Percentiles rank a stretch among this genome's conserved stretches.
These are phyloP conservation scores for Pectinophora gossypiella DNA, from an alignment of 1,140 invertebrate genomes.

Conservation along the genomic window DNA sequence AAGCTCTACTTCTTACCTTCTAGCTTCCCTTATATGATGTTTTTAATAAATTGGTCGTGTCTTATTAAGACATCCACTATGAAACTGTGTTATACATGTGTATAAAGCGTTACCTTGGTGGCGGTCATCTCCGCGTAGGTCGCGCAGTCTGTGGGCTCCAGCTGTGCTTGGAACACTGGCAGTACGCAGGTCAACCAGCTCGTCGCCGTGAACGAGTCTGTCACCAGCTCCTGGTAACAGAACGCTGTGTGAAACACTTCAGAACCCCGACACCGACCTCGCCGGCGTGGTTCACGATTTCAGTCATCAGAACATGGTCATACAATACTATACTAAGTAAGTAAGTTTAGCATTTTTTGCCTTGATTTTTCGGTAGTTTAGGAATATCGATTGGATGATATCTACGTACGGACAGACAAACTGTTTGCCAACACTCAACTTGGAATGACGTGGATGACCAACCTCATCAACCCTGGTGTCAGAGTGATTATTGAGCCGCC, in stretches of 20 bases:
- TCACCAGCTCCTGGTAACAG: slow-evolving; percentile 32
- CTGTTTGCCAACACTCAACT: no score
- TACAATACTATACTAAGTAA: background rate
- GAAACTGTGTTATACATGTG: no score
- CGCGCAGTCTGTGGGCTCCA: slow-evolving; percentile 13
- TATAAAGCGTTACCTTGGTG: slow-evolving; percentile 40
- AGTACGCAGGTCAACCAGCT: slow-evolving; percentile 49
- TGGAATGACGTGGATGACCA: no score
- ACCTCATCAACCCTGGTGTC: no score
- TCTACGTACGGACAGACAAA: background rate
- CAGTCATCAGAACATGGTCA: background rate
- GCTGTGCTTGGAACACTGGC: slow-evolving; percentile 38
- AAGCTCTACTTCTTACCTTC: no score
- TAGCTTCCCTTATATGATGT: no score
- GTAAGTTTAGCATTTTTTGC: background rate
- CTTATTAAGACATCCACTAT: no score
- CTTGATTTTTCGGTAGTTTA: background rate
- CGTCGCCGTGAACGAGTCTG: slow-evolving; percentile 39
- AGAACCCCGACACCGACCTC: no score
- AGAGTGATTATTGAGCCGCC: no score
- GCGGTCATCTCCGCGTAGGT: slow-evolving; percentile 38
- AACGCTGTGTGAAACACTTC: no score
- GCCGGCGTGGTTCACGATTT: background rate
- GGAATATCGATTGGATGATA: background rate
- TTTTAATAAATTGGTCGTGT: no score